phyloP scores from a whole-genome alignment of 2,797 vertebrate species.

The Sebastes hopkinsi region DNA sequence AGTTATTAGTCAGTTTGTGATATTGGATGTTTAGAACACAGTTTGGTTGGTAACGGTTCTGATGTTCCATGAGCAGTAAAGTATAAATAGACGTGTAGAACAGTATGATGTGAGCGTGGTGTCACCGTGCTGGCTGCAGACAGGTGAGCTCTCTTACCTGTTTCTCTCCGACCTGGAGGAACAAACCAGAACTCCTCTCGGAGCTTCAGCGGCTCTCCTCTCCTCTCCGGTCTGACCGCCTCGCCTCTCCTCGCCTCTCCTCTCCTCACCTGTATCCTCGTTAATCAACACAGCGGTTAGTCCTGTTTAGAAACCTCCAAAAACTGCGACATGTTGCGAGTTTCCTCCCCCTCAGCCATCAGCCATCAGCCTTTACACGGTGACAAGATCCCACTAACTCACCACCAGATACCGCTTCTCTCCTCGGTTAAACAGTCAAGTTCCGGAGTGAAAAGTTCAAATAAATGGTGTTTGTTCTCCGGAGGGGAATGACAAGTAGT shows the following conservation, averaged over 20 bases:
- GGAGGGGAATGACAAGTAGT: not conserved
- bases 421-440: not conserved
- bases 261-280: not conserved
- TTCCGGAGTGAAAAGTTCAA: not conserved
- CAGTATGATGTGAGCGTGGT: too few species aligned
- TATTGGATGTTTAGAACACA: not conserved
- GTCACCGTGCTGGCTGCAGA: constrained; percentile 3
- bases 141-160: constrained; percentile 69
- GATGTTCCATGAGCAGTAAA: not conserved
- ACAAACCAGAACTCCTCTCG: not conserved
- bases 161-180: constrained; percentile 45
- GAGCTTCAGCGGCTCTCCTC: not conserved
- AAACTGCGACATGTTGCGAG: constrained; percentile 42
- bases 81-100: not conserved
- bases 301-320: constrained; percentile 20
- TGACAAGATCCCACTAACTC: not conserved
- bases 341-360: constrained; percentile 24
- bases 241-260: not conserved
- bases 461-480: not conserved
- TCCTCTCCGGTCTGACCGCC: not conserved
- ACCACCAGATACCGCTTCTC: not conserved
- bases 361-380: constrained; percentile 24
- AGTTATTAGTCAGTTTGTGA: not conserved
- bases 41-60: not conserved
- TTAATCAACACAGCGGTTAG: not conserved